Conservation (phyloP, 2,797 vertebrate species). For the Gila robusta region DNA sequence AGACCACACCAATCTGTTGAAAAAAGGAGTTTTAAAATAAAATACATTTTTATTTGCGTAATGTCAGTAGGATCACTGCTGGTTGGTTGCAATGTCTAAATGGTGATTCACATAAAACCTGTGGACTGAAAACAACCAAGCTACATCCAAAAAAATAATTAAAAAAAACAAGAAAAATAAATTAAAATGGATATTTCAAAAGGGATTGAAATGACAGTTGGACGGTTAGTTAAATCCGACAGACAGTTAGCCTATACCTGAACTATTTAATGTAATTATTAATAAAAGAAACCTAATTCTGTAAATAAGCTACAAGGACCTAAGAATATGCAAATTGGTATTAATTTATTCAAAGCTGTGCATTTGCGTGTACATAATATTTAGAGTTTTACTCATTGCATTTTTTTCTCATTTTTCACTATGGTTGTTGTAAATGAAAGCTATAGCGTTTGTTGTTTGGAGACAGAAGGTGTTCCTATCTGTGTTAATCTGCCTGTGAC, state of each 20-base stretch:
- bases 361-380: slow-evolving; percentile 98
- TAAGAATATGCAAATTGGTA: slow-evolving; percentile 99
- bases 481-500: slow-evolving; percentile 83
- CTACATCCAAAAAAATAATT: slow-evolving; percentile 42
- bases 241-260: slow-evolving; percentile 73
- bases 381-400: slow-evolving; percentile 89
- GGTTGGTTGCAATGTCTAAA: slow-evolving; percentile 38
- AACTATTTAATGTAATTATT: slow-evolving; percentile 98
- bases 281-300: slow-evolving; percentile 85
- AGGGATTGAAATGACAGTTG: slow-evolving; percentile 70
- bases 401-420: slow-evolving; percentile 86
- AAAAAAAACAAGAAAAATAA: slow-evolving; percentile 33
- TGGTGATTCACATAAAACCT: slow-evolving; percentile 45
- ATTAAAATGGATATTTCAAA: slow-evolving; percentile 68
- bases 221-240: slow-evolving; percentile 71
- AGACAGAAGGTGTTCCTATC: slow-evolving; percentile 78
- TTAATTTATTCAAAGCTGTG: slow-evolving; percentile 99
- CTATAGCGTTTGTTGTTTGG: slow-evolving; percentile 90
- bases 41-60: slow-evolving; percentile 24
- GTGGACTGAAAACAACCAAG: slow-evolving; percentile 53
- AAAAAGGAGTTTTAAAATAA: slow-evolving; percentile 22
- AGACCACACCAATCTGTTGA: slow-evolving; percentile 40
- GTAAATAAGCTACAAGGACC: slow-evolving; percentile 98
- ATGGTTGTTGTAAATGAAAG: slow-evolving; percentile 92
- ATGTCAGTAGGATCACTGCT: slow-evolving; percentile 42